Conservation (phyloP, 2,888 invertebrate genomes). For the Bembecia ichneumoniformis region DNA sequence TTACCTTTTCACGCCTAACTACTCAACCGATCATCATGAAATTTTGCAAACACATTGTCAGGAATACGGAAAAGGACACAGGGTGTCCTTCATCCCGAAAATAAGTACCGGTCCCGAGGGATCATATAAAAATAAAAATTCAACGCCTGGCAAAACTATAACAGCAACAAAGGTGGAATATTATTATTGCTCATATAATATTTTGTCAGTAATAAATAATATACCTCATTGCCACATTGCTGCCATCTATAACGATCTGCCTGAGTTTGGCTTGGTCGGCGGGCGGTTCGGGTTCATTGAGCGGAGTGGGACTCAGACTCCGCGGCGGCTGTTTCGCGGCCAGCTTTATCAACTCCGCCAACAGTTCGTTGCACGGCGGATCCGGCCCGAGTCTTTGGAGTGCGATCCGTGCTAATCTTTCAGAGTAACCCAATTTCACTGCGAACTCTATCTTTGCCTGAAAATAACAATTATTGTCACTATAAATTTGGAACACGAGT, state of each 20-base stretch:
- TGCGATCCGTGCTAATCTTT: constrained; percentile 86
- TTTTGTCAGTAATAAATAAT: constrained; percentile 7
- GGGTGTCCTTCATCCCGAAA: too few relatives aligned
- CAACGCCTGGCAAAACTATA: too few relatives aligned
- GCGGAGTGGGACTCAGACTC: constrained; percentile 41
- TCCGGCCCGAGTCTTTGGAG: constrained; percentile 87
- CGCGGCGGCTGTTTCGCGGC: constrained; percentile 73
- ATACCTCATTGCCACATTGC: constrained; percentile 94
- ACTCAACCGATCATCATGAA: too few relatives aligned
- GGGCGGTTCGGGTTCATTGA: constrained; percentile 39
- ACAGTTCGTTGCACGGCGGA: constrained; percentile 88
- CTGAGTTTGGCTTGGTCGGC: constrained; percentile 67
- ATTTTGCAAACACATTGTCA: too few relatives aligned
- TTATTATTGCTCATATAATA: too few relatives aligned
- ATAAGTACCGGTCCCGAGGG: too few relatives aligned
- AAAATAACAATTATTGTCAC: constrained; percentile 33
- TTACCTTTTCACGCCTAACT: too few relatives aligned
- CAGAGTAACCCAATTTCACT: constrained; percentile 92
- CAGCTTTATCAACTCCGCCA: constrained; percentile 90
- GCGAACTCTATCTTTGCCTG: constrained; percentile 88
- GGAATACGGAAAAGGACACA: too few relatives aligned
- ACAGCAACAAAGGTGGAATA: too few relatives aligned
- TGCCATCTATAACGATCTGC: constrained; percentile 92
- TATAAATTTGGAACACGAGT: not conserved
- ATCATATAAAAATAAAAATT: too few relatives aligned